Base-by-base conservation (phyloP, 2,797 vertebrate genomes). In the Propithecus deckenii region DNA sequence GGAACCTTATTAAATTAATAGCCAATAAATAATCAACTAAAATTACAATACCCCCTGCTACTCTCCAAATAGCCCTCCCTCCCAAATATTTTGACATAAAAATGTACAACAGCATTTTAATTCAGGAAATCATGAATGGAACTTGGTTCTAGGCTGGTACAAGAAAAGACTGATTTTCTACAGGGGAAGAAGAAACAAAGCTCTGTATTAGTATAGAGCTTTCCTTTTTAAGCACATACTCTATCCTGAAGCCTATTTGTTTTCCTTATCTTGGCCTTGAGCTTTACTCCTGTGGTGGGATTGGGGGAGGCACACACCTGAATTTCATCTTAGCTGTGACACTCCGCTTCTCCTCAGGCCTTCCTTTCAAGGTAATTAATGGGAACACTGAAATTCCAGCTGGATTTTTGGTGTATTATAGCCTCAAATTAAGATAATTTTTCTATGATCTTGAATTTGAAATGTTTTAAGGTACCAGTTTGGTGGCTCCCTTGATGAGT, bases 21-120 rank as follows among this genome's bases (percentile, higher is more conserved):
- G 89, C 95, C 86, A 71, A 78, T 94, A 23, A 5, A 71, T n/a
- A 43, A 81, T 74, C 94, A 98, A 97, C 96, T 98, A 98, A 98
- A 97, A 98, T 69, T 46, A 15, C 86, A 72, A 12, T 50, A 48
- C 30, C 28, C 12, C 30, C 43, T 25, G 22, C n/a, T 28, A 18
- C 3, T 89, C 32, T 23, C 46, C 18, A 28, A 75, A 55, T 63
- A 75, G 12, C 7, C 9, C 14, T 41, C 28, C 8, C 4, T 0
- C 22, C 20, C 30, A 61, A 46, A 52, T 81, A 75, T 46, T 96
- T 96, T 67, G 28, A 11, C 32, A 13, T 81, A 38, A 86, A 74
- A 85, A 78, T 72, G 50, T 75, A 15, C 8, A 22, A 20, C 6
- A 59, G 9, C 5, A 5, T 57, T 88, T 89, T 91, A 87, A 52